Base-by-base conservation (phyloP, 2,888 invertebrate species). In the Protonemura montana region DNA sequence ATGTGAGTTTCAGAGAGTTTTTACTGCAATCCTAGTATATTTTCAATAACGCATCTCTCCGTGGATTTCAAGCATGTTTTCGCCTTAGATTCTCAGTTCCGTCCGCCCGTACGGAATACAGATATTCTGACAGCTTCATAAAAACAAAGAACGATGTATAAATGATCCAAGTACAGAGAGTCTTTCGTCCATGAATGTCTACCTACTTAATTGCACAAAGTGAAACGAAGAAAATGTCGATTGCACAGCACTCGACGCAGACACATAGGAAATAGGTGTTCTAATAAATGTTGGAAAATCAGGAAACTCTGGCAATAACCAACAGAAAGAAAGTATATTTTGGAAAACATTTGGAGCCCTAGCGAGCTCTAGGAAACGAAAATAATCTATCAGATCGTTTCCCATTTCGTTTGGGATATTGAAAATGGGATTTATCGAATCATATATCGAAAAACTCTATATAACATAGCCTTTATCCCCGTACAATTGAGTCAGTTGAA, bases 361-460 rank as follows among this genome's bases (percentile, higher is more conserved):
- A 21, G 59, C 59, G 59, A 10, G 59, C 59, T 10, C 59, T 59
- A 21, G 1, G 59, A 59, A 59, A 59, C 59, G 59, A 59, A 59
- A 59, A 59, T 59, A 59, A 59, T 59, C 59, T 59, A 59, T 59
- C 59, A 59, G 59, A 59, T 59, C 59, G 59, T 59, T 59, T 59
- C 59, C 59, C 59, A 59, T 59, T 59, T 59, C 21, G 59, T 59
- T 59, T 59, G 59, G 59, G 59, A 59, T 59, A 59, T 59, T 59
- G 59, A 59, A 59, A 59, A 59, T 59, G 59, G 59, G 59, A 59
- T 59, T 59, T 59, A 59, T 59, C 59, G 59, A 59, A 59, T 59
- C 59, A 59, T 59, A 59, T 59, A 59, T 59, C 59, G 59, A 59
- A 59, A 59, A 59, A 59, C 16, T 59, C 59, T 13, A 10, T 13